Percentiles rank a stretch among this genome's conserved stretches.
phyloP scores from a whole-genome alignment of 2,888 invertebrate species.

The Eulithis prunata region DNA sequence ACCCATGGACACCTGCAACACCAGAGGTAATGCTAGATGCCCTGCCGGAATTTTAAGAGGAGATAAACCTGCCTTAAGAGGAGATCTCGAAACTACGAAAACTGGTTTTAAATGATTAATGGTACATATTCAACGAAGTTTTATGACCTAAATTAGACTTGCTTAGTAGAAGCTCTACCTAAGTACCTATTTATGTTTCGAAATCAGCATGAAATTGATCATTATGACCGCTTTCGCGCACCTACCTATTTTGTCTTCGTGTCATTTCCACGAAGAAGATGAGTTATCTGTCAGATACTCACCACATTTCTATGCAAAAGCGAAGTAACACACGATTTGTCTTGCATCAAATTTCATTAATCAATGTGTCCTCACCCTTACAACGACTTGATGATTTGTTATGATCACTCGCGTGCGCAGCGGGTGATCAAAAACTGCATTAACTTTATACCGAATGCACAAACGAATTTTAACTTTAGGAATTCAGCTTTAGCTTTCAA shows the following conservation, averaged over 20 bases:
- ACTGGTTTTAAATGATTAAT: too few species aligned
- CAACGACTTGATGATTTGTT: slow-evolving; percentile 71
- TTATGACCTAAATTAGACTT: too few species aligned
- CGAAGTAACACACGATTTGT: slow-evolving; percentile 25
- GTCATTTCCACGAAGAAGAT: slow-evolving; percentile 17
- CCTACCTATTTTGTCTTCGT: slow-evolving; percentile 8
- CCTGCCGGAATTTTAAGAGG: too few species aligned
- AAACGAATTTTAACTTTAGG: slow-evolving; percentile 56
- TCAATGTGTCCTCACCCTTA: slow-evolving; percentile 52
- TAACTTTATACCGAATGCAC: slow-evolving; percentile 49
- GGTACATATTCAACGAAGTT: too few species aligned
- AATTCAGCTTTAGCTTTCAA: slow-evolving; percentile 43
- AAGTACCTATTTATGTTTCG: background rate
- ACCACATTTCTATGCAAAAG: slow-evolving; percentile 18
- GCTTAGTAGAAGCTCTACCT: too few species aligned
- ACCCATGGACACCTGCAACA: too few species aligned
- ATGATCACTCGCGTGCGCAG: slow-evolving; percentile 75
- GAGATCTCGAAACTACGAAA: too few species aligned
- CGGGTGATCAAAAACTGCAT: slow-evolving; percentile 76
- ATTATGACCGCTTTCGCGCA: background rate
- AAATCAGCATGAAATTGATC: slow-evolving; percentile 12
- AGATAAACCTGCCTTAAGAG: too few species aligned
- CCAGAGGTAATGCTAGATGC: too few species aligned
- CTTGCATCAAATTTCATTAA: slow-evolving; percentile 25
- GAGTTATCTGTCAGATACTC: slow-evolving; percentile 13